Base-by-base conservation (phyloP, 2,113 vertebrate species). In the Scatophagus argus region DNA sequence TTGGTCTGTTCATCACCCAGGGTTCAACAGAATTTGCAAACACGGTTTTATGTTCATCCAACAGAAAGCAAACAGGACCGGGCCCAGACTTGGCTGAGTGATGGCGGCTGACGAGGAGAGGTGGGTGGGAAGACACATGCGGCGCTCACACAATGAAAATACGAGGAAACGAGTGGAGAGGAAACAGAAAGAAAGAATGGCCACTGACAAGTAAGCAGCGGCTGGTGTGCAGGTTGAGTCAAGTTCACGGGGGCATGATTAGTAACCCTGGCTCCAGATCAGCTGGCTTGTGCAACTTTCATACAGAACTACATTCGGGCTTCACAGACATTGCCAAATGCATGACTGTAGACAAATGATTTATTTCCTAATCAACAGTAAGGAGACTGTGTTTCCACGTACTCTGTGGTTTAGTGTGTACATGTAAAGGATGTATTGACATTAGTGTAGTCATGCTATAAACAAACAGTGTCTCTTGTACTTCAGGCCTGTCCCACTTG, bases 131-230 rank as follows among this genome's bases (percentile, higher is more conserved):
- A 80, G 73, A 82, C 84, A 80, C 61, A 14, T 60, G 74, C 29
- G 8, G 68, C 8, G 1, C 66, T 74, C 51, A 23, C 67, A 76
- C 85, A 77, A 82, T 75, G 77, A 74, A 39, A 69, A 86, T 1
- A 8, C 13, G 59, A 89, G 85, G 83, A 85, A 86, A 76, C 8
- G 41, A 73, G 81, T 73, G 0, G 2, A 39, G 79, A 81, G 69
- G 72, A 83, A 73, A 59, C n/a, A n/a, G 49, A 56, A 46, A 62
- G 61, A 44, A 59, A 73, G 68, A 86, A 79, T 32, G 58, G 56
- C 46, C 49, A n/a, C 1, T 47, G 84, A 70, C 55, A 46, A 11
- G n/a, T 41, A 11, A 16, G 51, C 61, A 44, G 64, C 1, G 23
- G 63, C 69, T 55, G 74, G 25, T 27, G 58, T 52, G 62, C 47